phyloP scores from a whole-genome alignment of 2,113 vertebrate genomes.

The Dipodomys stephensi region DNA sequence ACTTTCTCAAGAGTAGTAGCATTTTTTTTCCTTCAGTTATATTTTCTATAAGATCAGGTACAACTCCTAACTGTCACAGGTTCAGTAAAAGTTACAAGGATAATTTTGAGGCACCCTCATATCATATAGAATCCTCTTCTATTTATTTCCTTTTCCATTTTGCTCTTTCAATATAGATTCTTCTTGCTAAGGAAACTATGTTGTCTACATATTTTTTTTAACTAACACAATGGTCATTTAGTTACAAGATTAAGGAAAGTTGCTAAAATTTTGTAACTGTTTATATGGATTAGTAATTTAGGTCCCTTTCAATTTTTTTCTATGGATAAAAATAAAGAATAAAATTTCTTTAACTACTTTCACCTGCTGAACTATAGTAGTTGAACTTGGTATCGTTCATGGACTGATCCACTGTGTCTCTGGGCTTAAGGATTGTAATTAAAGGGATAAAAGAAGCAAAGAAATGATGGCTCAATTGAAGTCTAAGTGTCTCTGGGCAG shows the following conservation, averaged over 20 bases:
- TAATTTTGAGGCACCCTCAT: background rate
- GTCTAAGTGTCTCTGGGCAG: slow-evolving; percentile 40
- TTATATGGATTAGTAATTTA: background rate
- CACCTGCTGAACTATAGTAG: slow-evolving; percentile 46
- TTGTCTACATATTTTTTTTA: background rate
- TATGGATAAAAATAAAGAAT: slow-evolving; percentile 27
- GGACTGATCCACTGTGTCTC: slow-evolving; percentile 40
- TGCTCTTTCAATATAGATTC: background rate
- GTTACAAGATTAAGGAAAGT: slow-evolving; percentile 24
- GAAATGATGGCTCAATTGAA: slow-evolving; percentile 72
- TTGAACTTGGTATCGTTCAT: slow-evolving; percentile 28
- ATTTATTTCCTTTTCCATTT: background rate
- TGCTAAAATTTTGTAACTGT: background rate
- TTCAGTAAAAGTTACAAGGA: background rate
- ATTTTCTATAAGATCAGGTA: background rate
- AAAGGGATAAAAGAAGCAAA: slow-evolving; percentile 60
- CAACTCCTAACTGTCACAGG: background rate
- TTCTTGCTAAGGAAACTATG: background rate
- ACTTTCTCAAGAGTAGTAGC: background rate
- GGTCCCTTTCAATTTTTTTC: background rate
- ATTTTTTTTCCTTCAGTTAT: background rate
- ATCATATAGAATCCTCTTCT: background rate
- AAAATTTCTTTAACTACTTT: slow-evolving; percentile 42
- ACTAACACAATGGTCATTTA: background rate
- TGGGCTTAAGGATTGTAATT: slow-evolving; percentile 59